These are phyloP conservation scores for Phrynocephalus guinanensis DNA, from an alignment of 2,797 vertebrate species.

Conservation along the genomic window DNA sequence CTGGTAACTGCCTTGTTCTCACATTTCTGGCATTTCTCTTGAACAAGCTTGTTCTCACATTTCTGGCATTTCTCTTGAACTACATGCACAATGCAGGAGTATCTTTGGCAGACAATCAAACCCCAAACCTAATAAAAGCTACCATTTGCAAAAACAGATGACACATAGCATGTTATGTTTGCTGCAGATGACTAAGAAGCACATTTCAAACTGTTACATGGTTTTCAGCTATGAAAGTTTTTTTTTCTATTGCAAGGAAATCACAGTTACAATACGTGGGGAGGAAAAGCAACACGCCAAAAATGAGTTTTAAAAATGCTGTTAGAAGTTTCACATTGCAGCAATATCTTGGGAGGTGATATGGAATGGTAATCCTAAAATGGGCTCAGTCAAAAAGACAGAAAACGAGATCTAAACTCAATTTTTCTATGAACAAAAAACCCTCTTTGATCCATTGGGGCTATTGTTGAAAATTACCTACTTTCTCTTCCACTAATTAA, in stretches of 20 bases:
- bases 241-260: background rate
- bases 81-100: background rate
- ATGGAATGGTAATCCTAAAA: background rate
- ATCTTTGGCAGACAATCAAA: conserved; percentile 3
- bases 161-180: background rate
- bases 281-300: background rate
- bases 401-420: background rate
- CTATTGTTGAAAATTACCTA: too few relatives aligned
- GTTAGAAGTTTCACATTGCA: background rate
- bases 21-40: background rate
- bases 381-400: background rate
- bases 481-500: too few relatives aligned
- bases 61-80: background rate
- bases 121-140: background rate
- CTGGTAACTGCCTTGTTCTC: background rate
- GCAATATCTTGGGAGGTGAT: background rate
- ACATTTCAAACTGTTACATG: background rate
- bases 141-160: background rate
- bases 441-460: background rate
- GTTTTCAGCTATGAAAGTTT: background rate
- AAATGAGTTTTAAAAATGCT: background rate
- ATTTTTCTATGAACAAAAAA: background rate
- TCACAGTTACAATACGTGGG: background rate
- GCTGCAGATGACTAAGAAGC: background rate
- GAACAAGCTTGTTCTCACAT: conserved; percentile 1